Base-by-base conservation (phyloP, 1,140 invertebrate genomes). In the Drosophila punjabiensis region DNA sequence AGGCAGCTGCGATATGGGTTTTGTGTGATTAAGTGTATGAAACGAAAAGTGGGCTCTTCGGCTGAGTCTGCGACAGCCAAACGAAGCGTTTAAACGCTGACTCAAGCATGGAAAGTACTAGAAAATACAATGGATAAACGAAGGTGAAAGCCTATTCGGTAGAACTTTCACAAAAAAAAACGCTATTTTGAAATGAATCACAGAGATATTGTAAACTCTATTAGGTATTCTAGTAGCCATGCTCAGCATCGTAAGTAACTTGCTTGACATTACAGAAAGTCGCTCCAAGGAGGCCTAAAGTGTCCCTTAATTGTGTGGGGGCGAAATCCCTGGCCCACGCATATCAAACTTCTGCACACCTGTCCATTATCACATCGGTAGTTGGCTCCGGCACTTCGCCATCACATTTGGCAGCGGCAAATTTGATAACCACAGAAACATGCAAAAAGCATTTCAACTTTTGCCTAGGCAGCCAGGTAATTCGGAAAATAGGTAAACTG, bases 361-460 rank as follows among this genome's bases (percentile, higher is more conserved):
- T 71, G 69, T 58, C 66, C 66, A 53, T 73, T 59, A 71, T 71
- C 66, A 62, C 66, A 64, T 39, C 50, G 39, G 18, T 35, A 41
- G 67, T 43, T 68, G 64, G 37, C 47, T 55, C 68, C 47, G 24
- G 30, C 47, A 73, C 45, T 73, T 61, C 18, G 10, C 47, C 37
- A 11, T 37, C 48, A 52, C 35, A 73, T 81, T 74, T 53, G 18
- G 60, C 24, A 76, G 55, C 65, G 68, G 74, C 47, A 67, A 76
- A 77, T 77, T 67, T 70, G 56, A 58, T 61, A 84, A 56, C 84
- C 84, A 61, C 85, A 87, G 63, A 60, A 68, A 88, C 84, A 88
- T 75, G 85, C 62, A 89, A 88, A 88, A 89, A 84, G 68, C 84
- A 88, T 88, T 88, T 89, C 53, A 89, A 84, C 73, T 88, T 68